Evolutionary conservation across 2,113 vertebrate species (phyloP).

Genomic region (Vidua chalybeata): DNA sequence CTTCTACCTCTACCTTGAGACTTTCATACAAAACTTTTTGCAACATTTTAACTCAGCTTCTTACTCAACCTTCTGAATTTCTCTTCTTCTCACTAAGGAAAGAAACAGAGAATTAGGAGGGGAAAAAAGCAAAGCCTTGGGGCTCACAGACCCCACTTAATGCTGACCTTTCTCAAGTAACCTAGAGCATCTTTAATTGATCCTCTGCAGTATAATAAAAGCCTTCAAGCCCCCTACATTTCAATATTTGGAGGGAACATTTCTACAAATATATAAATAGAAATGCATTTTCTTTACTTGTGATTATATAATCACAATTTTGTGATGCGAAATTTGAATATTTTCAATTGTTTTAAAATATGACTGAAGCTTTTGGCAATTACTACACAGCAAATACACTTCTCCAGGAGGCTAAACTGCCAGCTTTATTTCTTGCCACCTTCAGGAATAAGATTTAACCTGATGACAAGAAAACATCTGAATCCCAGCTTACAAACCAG

Average conservation of each 20-base stretch:
- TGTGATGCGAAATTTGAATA: background rate
- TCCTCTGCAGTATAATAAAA: background rate
- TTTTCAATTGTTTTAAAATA: background rate
- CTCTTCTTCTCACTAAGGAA: background rate
- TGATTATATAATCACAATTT: background rate
- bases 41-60: background rate
- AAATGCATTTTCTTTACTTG: background rate
- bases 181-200: background rate
- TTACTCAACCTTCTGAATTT: background rate
- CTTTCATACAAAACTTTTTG: background rate
- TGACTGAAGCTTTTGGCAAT: background rate
- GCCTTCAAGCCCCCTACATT: background rate
- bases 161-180: background rate
- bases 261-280: background rate
- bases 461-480: background rate
- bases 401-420: background rate
- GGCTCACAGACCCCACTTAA: background rate
- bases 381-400: background rate
- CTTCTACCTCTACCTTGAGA: background rate
- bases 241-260: background rate
- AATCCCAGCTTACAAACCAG: background rate
- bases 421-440: background rate
- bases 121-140: background rate
- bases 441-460: background rate
- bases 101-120: background rate